Evolutionary conservation across 2,888 invertebrate genomes (phyloP), one percentile per base, ranked within the genome.

Genomic region (Watsonalla binaria): DNA sequence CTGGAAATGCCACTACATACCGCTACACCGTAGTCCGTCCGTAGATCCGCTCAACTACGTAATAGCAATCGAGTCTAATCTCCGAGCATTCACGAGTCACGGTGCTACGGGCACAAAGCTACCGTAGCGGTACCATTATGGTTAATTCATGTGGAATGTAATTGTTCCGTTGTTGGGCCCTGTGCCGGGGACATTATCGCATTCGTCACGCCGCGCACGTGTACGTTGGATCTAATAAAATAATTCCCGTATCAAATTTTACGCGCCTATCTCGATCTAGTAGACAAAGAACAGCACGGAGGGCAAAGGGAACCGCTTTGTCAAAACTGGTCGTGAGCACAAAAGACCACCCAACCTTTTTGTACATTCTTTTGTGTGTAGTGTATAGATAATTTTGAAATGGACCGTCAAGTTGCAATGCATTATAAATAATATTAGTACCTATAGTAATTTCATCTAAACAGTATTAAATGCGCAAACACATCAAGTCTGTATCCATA

Each of bases 221-320:
- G 90, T 87, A 78, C 82, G 79, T 78, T 81, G 78, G 80, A 87
- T 86, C 88, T 87, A 90, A 89, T 90, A 87, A 86, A 88, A 88
- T 90, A 86, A 90, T 90, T 89, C 89, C 89, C 89, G 90, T 88
- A 88, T 90, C 89, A 83, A 90, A 90, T 90, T 89, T 84, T 86
- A 87, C 84, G 81, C 88, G 83, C 81, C 83, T 90, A 90, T 89
- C 90, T 85, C 82, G 90, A 89, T 89, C 81, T 86, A 78, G 81
- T 80, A 88, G 87, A 90, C 89, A 90, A 89, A 88, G 86, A 71
- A 72, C 73, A 60, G 65, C 65, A 70, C 65, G 76, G 78, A 77
- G 82, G 84, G 81, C 80, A 77, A 77, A 76, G 78, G 82, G 85
- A 82, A 80, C 76, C 82, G 82, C 85, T 87, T 88, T 88, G 86